Evolutionary conservation across 1,140 invertebrate genomes (phyloP).

Genomic region (Drosophila nebulosa): DNA sequence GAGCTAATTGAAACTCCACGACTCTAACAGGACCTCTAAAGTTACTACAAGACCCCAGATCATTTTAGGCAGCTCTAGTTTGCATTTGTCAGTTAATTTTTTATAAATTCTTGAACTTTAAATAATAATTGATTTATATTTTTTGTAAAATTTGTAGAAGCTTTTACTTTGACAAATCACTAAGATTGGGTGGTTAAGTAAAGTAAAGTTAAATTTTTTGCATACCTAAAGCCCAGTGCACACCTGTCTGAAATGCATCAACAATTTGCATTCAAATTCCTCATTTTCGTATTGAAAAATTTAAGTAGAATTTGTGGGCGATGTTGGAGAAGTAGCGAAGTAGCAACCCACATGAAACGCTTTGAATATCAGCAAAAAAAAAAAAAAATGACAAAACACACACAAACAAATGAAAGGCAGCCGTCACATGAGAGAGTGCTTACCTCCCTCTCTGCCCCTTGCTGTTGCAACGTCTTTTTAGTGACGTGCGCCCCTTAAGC

Average conservation of each 20-base stretch:
- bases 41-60: too few species aligned
- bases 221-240: too few species aligned
- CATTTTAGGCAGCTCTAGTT: too few species aligned
- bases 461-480: neutral
- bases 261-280: neutral
- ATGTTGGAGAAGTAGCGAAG: slow-evolving; percentile 11
- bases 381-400: too few species aligned
- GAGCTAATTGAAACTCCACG: too few species aligned
- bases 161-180: too few species aligned
- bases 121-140: too few species aligned
- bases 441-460: neutral
- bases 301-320: slow-evolving; percentile 23
- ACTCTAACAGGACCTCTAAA: too few species aligned
- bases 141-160: too few species aligned
- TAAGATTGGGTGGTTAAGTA: too few species aligned
- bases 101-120: too few species aligned
- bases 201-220: neutral
- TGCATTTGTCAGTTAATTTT: too few species aligned
- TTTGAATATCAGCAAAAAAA: slow-evolving; percentile 30
- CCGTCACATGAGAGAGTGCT: neutral
- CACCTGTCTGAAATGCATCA: neutral
- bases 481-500: neutral
- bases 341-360: slow-evolving; percentile 3
- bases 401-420: slow-evolving; percentile 46
- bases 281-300: slow-evolving; percentile 20